Evolutionary conservation across 1,140 invertebrate genomes (phyloP).

Genomic region (Scaptodrosophila lebanonensis): DNA sequence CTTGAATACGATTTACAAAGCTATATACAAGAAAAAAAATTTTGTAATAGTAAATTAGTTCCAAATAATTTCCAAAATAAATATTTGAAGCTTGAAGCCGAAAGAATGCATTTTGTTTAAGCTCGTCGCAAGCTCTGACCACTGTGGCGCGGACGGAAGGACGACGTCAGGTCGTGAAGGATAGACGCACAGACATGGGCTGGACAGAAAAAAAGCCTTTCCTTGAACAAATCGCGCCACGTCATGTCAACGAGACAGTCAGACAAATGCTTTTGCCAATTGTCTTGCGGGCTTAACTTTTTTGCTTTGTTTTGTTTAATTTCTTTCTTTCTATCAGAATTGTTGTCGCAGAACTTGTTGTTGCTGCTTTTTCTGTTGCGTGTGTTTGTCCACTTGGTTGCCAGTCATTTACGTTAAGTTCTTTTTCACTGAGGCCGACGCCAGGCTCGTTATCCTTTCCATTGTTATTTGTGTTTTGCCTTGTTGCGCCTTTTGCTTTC

Average conservation of each 20-base stretch:
- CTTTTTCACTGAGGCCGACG: too few relatives aligned
- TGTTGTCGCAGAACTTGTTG: constrained; percentile 9
- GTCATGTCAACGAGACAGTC: constrained; percentile 73
- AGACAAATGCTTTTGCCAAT: constrained; percentile 67
- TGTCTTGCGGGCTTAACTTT: constrained; percentile 66
- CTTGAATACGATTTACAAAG: too few relatives aligned
- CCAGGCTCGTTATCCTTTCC: constrained; percentile 51
- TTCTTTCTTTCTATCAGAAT: constrained; percentile 64
- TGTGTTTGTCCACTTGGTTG: constrained; percentile 18
- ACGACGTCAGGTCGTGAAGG: too few relatives aligned
- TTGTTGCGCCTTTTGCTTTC: constrained; percentile 52
- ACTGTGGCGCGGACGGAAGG: too few relatives aligned
- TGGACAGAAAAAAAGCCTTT: constrained; percentile 44
- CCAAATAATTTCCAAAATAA: too few relatives aligned
- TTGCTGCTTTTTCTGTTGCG: constrained; percentile 9
- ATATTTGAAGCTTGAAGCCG: too few relatives aligned
- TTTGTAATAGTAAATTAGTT: too few relatives aligned
- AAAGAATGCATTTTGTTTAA: too few relatives aligned
- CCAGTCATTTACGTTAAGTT: too few relatives aligned
- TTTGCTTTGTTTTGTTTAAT: constrained; percentile 58
- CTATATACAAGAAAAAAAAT: too few relatives aligned
- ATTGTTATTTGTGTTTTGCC: constrained; percentile 50
- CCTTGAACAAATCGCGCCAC: constrained; percentile 64
- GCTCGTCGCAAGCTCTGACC: too few relatives aligned
- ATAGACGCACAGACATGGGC: constrained; percentile 29